These are phyloP conservation scores for Pyrochroa serraticornis DNA, from an alignment of 2,888 invertebrate genomes.

Conservation along the genomic window DNA sequence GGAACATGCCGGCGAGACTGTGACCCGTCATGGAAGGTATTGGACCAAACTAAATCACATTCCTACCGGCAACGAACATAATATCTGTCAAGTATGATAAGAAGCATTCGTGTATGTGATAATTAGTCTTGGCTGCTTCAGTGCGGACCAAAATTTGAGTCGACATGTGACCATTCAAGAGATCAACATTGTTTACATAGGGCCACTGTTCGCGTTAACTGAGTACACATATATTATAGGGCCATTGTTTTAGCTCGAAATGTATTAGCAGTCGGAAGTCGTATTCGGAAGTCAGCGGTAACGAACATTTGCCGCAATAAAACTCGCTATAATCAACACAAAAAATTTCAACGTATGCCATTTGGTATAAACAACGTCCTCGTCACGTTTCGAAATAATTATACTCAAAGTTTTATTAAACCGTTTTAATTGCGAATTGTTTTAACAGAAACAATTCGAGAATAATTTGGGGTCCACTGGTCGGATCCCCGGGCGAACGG, in stretches of 20 bases:
- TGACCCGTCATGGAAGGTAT: constrained; percentile 32
- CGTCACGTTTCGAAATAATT: not conserved
- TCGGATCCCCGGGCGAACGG: constrained; percentile 20
- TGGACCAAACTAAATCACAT: constrained; percentile 43
- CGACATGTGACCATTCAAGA: constrained; percentile 34
- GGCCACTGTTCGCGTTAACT: constrained; percentile 46
- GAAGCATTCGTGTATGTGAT: constrained; percentile 58
- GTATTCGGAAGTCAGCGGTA: constrained; percentile 33
- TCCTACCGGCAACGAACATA: constrained; percentile 49
- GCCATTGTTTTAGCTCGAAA: constrained; percentile 54
- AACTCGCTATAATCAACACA: not conserved
- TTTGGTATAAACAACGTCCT: too few species aligned
- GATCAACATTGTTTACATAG: constrained; percentile 32
- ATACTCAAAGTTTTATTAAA: not conserved
- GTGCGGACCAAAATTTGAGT: constrained; percentile 45
- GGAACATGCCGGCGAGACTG: constrained; percentile 39
- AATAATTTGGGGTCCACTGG: constrained; percentile 21
- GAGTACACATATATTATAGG: constrained; percentile 53
- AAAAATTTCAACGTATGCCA: too few species aligned
- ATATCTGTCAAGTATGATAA: constrained; percentile 59
- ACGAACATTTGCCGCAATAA: constrained; percentile 16
- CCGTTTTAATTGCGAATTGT: not conserved
- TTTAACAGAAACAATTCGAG: not conserved
- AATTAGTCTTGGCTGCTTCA: constrained; percentile 55
- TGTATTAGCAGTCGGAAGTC: constrained; percentile 45